Percentiles rank a stretch among this genome's conserved stretches.
Evolutionary conservation across 2,797 vertebrate species (phyloP).

Genomic region (Arrhamphus sclerolepis): DNA sequence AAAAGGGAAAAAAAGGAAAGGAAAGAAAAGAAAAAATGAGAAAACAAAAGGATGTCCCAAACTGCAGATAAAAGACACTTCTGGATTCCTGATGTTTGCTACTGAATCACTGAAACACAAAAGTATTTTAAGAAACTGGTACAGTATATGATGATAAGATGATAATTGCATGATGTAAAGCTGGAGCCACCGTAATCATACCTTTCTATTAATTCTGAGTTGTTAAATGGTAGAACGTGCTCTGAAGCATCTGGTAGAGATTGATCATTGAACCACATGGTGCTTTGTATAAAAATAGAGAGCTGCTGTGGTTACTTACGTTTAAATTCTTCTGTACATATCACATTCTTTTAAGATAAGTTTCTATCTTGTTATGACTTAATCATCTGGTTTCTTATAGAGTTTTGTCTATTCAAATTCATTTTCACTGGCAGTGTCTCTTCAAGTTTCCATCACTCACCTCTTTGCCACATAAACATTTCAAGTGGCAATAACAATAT

Average conservation of each 20-base stretch:
- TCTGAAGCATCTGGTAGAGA: conserved; percentile 4
- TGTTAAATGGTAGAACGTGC: conserved; percentile 1
- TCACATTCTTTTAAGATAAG: conserved; percentile 22
- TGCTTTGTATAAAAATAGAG: conserved; percentile 28
- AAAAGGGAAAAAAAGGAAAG: neutral
- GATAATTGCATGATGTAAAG: conserved; percentile 48
- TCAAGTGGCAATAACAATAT: no score
- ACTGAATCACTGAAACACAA: neutral
- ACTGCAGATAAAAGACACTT: conserved; percentile 15
- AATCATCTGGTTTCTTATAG: neutral
- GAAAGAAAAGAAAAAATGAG: no score
- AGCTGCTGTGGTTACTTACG: conserved; percentile 22
- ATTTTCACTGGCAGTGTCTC: conserved; percentile 18
- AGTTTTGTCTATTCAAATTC: neutral
- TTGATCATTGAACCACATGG: conserved; percentile 2
- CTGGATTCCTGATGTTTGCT: conserved; percentile 28
- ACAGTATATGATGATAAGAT: conserved; percentile 20
- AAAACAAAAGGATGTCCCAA: neutral
- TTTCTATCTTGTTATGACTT: conserved; percentile 5
- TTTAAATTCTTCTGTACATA: conserved; percentile 33
- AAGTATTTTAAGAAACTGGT: neutral
- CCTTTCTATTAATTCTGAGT: conserved; percentile 23
- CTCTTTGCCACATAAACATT: no score
- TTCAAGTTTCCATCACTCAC: neutral
- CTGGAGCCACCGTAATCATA: conserved; percentile 18